Conservation (phyloP, 2,797 vertebrate genomes). For the Acrossocheilus wenchowensis region DNA sequence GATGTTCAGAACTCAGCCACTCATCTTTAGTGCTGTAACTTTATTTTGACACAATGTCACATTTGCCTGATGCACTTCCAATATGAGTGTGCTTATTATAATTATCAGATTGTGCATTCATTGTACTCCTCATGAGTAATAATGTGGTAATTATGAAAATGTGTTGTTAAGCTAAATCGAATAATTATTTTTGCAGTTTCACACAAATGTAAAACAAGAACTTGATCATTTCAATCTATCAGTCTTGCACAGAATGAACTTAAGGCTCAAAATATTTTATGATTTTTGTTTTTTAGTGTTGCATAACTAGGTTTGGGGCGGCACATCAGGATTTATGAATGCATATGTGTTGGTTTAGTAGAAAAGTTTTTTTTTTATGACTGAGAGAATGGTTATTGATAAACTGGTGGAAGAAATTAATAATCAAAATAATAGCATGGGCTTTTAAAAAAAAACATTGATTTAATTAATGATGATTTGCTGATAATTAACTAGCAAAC, state of each 20-base stretch:
- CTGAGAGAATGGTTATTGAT: neutral
- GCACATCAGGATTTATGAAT: neutral
- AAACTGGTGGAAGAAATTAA: neutral
- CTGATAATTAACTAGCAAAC: constrained; percentile 3
- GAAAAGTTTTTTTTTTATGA: neutral
- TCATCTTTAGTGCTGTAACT: constrained; percentile 53
- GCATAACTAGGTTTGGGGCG: neutral
- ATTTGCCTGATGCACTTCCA: constrained; percentile 26
- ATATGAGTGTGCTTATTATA: constrained; percentile 49
- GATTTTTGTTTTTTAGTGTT: neutral
- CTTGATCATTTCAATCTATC: neutral
- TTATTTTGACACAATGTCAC: constrained; percentile 50
- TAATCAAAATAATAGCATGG: neutral
- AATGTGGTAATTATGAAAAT: constrained; percentile 58
- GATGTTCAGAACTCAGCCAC: constrained; percentile 45
- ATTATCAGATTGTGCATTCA: constrained; percentile 62
- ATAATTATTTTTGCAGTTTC: constrained; percentile 43
- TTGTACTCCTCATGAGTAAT: constrained; percentile 51
- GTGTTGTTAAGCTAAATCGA: constrained; percentile 29
- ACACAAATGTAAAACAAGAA: neutral
- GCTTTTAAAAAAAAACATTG: neutral
- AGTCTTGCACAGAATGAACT: neutral
- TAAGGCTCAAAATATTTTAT: constrained; percentile 6
- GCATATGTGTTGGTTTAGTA: neutral
- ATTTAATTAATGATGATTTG: constrained; percentile 35